A percentile compares a stretch with the other conserved stretches of the same genome.
phyloP scores from a whole-genome alignment of 2,888 invertebrate genomes.

The Tenthredo scrophulariae region DNA sequence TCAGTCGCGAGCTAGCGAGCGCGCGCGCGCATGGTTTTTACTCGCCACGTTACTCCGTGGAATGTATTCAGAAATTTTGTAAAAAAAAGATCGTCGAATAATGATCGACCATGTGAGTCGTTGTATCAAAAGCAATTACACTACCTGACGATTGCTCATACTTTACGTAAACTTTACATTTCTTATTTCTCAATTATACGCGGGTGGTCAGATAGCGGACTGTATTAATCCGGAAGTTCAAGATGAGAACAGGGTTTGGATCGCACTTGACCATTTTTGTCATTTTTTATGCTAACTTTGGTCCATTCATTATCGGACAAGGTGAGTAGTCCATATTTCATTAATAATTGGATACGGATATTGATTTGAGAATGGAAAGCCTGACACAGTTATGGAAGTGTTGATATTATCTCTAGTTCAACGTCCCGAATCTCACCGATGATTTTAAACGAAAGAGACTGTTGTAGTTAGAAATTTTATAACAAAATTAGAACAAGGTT shows the following conservation, averaged over 20 bases:
- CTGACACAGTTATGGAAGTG: background rate
- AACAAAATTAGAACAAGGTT: background rate
- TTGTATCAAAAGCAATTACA: background rate
- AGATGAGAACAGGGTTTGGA: background rate
- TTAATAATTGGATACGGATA: background rate
- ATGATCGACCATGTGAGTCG: constrained; percentile 44
- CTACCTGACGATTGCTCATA: constrained; percentile 14
- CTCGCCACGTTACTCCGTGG: constrained; percentile 27
- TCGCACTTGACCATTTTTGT: background rate
- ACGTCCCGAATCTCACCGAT: background rate
- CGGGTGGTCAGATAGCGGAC: background rate
- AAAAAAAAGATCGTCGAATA: background rate
- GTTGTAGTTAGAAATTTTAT: background rate
- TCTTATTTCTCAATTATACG: background rate
- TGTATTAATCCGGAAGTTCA: background rate
- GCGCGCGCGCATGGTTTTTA: constrained; percentile 41
- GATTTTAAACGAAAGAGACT: no score
- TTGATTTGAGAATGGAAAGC: background rate
- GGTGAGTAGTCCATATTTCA: constrained; percentile 17
- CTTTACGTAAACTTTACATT: background rate
- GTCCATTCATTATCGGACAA: constrained; percentile 1
- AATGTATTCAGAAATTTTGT: background rate
- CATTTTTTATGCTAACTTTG: constrained; percentile 6
- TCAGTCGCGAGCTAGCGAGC: constrained; percentile 47
- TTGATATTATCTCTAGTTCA: background rate